These are phyloP conservation scores for Chiroxiphia lanceolata DNA, from an alignment of 2,797 vertebrate species.

Conservation along the genomic window DNA sequence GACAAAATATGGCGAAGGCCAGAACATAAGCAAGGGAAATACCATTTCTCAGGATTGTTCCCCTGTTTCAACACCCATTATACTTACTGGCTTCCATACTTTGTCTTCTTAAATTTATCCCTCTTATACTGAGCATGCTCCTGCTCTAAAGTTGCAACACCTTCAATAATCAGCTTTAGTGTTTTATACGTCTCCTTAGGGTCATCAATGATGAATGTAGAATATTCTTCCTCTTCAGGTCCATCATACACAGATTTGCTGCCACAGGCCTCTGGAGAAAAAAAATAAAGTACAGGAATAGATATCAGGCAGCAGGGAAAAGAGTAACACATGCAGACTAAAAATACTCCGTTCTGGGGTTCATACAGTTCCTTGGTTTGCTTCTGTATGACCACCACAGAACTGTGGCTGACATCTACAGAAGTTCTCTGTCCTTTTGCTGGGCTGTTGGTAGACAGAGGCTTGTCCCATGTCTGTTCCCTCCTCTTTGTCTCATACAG, in stretches of 20 bases:
- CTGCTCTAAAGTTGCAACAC: slow-evolving; percentile 88
- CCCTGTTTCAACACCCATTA: neutral
- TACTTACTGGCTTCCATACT: slow-evolving; percentile 98
- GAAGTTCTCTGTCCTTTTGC: neutral
- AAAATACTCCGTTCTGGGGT: neutral
- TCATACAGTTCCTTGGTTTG: neutral
- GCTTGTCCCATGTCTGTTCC: accelerated
- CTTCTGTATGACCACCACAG: neutral
- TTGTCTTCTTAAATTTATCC: slow-evolving; percentile 97
- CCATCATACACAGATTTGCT: slow-evolving; percentile 97
- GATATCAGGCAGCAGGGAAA: neutral
- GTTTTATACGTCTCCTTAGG: slow-evolving; percentile 97
- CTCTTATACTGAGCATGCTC: slow-evolving; percentile 95
- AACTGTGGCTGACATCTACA: neutral
- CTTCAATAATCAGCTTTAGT: slow-evolving; percentile 86
- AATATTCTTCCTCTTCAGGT: slow-evolving; percentile 95
- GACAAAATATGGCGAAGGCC: neutral
- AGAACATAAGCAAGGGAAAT: neutral
- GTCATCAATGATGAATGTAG: slow-evolving; percentile 94
- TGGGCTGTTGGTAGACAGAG: neutral
- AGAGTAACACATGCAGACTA: neutral
- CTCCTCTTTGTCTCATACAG: accelerated
- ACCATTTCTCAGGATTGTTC: neutral
- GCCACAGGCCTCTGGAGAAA: slow-evolving; percentile 89
- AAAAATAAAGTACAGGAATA: neutral